These are phyloP conservation scores for Cinara cedri DNA, from an alignment of 2,888 invertebrate species.

Conservation along the genomic window DNA sequence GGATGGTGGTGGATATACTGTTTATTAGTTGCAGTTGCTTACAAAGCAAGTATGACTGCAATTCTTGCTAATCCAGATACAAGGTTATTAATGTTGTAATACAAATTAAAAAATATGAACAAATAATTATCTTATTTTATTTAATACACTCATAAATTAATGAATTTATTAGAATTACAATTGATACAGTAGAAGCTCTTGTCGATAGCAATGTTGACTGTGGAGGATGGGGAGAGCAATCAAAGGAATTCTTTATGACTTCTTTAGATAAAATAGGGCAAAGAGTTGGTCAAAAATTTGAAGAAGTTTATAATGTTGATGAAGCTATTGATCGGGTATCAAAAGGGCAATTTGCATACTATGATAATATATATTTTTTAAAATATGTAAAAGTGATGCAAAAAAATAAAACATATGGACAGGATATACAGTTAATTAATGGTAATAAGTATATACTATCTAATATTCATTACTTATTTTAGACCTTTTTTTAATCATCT, in stretches of 20 bases:
- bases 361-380: constrained; percentile 77
- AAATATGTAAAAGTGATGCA: constrained; percentile 69
- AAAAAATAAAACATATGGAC: constrained; percentile 25
- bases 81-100: no score
- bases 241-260: constrained; percentile 73
- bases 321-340: constrained; percentile 74
- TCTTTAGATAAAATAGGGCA: constrained; percentile 73
- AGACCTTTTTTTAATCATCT: no score
- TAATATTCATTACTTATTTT: not conserved
- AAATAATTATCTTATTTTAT: not conserved
- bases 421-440: constrained; percentile 34
- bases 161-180: constrained; percentile 70
- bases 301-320: constrained; percentile 64
- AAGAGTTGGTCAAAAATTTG: constrained; percentile 72
- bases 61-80: constrained; percentile 80
- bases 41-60: constrained; percentile 84
- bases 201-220: constrained; percentile 70
- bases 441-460: not conserved
- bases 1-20: constrained; percentile 90
- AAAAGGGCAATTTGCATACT: constrained; percentile 77
- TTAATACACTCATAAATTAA: not conserved
- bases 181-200: constrained; percentile 76
- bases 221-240: constrained; percentile 77
- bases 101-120: no score
- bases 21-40: constrained; percentile 78